phyloP scores from a whole-genome alignment of 2,797 vertebrate genomes.

The Acanthis flammea region DNA sequence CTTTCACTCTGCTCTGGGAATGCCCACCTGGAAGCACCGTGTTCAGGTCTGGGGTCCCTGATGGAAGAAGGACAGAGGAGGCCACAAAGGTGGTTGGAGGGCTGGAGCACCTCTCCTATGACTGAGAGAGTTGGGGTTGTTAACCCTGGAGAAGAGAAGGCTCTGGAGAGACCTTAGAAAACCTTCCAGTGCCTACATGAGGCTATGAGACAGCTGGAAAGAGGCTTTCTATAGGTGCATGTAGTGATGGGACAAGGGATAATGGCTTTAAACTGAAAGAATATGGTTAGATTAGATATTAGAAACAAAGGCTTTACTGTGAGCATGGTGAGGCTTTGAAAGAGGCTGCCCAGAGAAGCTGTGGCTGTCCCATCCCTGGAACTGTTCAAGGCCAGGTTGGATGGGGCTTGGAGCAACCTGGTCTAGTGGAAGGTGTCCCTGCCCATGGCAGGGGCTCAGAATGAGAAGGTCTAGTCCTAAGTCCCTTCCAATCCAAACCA shows the following conservation, averaged over 20 bases:
- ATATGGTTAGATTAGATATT: neutral
- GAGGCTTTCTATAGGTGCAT: neutral
- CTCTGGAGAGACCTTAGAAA: neutral
- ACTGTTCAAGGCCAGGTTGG: neutral
- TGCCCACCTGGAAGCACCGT: rapidly evolving
- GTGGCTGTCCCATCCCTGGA: neutral
- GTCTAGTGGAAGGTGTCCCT: rapidly evolving
- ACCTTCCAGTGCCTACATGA: neutral
- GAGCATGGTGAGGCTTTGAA: rapidly evolving
- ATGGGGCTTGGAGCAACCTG: neutral
- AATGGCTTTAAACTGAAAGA: neutral
- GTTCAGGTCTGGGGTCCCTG: neutral
- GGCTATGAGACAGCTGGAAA: neutral
- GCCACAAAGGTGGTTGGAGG: neutral
- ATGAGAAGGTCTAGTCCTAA: neutral
- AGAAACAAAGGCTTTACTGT: neutral
- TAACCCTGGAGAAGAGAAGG: neutral
- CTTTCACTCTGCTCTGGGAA: neutral
- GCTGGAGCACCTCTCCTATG: neutral
- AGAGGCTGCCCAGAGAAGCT: neutral
- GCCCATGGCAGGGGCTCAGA: rapidly evolving
- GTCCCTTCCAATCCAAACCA: neutral
- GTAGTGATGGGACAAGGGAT: neutral
- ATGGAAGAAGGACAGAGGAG: neutral
- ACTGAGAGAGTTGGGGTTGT: neutral